phyloP scores from a whole-genome alignment of 2,797 vertebrate genomes.

The Enteromius unitaeniatus region DNA sequence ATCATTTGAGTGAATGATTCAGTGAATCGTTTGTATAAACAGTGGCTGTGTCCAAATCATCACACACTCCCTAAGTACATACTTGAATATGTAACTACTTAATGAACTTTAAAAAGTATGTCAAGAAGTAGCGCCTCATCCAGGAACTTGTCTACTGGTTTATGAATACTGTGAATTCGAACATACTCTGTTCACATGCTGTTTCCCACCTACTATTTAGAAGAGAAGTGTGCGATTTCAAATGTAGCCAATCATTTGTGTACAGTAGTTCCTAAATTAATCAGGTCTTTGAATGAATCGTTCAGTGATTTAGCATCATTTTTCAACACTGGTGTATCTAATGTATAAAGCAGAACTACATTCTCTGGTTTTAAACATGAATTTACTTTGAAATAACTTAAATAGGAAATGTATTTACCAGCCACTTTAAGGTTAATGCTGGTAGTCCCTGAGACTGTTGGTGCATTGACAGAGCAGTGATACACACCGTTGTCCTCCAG shows the following conservation, averaged over 20 bases:
- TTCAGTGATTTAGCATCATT: not conserved
- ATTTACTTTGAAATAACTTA: not conserved
- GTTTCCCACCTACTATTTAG: not conserved
- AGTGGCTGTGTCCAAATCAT: not conserved
- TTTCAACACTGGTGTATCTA: no score
- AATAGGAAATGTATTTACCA: constrained; percentile 69
- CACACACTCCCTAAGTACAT: not conserved
- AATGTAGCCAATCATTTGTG: not conserved
- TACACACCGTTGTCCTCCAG: constrained; percentile 75
- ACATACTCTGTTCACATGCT: not conserved
- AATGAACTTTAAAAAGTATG: not conserved
- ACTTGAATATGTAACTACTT: not conserved
- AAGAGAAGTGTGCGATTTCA: not conserved
- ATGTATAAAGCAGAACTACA: not conserved
- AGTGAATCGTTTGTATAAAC: not conserved
- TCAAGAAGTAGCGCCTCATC: not conserved
- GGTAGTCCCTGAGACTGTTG: constrained; percentile 70
- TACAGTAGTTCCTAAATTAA: not conserved
- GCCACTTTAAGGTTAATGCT: constrained; percentile 76
- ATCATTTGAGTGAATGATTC: not conserved
- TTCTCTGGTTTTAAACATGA: not conserved
- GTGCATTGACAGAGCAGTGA: constrained; percentile 72
- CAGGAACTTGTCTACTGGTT: not conserved
- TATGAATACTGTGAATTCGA: not conserved
- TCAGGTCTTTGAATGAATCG: not conserved